Base-by-base conservation (phyloP, 1,140 invertebrate genomes). In the Anastrepha obliqua region DNA sequence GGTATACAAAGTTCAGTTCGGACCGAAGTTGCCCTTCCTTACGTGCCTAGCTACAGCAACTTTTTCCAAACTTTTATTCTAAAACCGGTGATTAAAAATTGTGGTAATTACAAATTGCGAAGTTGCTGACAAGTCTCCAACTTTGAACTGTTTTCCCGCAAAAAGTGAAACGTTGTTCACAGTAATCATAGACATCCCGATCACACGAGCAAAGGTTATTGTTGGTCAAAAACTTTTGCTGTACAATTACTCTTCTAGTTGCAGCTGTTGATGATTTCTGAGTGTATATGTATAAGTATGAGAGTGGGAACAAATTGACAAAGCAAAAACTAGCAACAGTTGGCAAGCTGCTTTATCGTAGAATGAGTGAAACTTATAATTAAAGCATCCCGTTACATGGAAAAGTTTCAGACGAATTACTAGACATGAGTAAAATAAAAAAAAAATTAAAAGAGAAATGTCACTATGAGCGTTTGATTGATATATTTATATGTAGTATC, bases 71-170 rank as follows among this genome's bases (percentile, higher is more conserved):
- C 67, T 74, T 74, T 74, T 47, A 47, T 74, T 74, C 13, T 4
- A 42, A 74, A 74, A 74, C 67, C 44, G 42, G 67, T 74, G 42
- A 17, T 39, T 74, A 44, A 74, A 74, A 74, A 74, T 70, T 70
- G 67, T 47, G 67, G 67, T 70, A 70, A 70, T 74, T 74, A 47
- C 67, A 74, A 74, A 74, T 74, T 74, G 67, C 67, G 44, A 74
- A 74, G 44, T 74, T 74, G 67, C 42, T 6, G 13, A 74, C 67
- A 74, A 17, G 67, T 74, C 39, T 74, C 39, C 3, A 74, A 74
- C 67, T 74, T 74, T 74, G 44, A 29, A 74, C 39, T 17, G 15
- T 74, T 74, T 47, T 11, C 39, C 29, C 42, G 67, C 67, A 11
- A 47, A 47, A 70, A 47, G 67, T 39, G 44, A 44, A 42, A 47